Evolutionary conservation across 2,113 vertebrate genomes (phyloP).

Genomic region (Phoenicopterus ruber): DNA sequence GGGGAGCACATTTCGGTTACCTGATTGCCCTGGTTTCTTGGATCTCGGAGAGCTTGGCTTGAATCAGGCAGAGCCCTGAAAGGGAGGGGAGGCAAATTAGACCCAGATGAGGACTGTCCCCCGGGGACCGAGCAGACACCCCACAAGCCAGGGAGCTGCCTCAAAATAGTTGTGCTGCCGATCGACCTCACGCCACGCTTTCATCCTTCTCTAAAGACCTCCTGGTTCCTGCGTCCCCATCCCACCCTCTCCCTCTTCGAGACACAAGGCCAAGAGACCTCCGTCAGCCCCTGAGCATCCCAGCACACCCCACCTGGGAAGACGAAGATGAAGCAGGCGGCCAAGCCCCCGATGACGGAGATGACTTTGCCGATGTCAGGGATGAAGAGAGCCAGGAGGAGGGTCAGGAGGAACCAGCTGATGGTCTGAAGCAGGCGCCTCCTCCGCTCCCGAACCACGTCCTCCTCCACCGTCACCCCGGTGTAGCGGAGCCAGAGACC

Average conservation of each 20-base stretch:
- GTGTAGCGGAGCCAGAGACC: slow-evolving; percentile 94
- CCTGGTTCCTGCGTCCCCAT: background rate
- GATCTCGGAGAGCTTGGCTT: slow-evolving; percentile 91
- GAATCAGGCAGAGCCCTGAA: slow-evolving; percentile 88
- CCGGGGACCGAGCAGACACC: background rate
- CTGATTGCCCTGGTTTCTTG: slow-evolving; percentile 82
- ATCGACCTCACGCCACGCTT: background rate
- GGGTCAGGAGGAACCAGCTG: slow-evolving; percentile 89
- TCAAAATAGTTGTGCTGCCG: background rate
- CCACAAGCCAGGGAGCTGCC: background rate
- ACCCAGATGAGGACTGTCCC: background rate
- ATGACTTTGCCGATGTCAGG: slow-evolving; percentile 96
- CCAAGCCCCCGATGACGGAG: slow-evolving; percentile 91
- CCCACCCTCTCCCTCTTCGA: background rate
- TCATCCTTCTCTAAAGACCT: background rate
- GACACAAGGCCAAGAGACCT: background rate
- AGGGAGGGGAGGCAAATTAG: slow-evolving; percentile 14
- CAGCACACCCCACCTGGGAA: slow-evolving; percentile 83
- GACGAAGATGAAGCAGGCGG: slow-evolving; percentile 94
- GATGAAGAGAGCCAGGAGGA: slow-evolving; percentile 93
- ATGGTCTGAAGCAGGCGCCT: slow-evolving; percentile 87
- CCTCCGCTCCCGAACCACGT: slow-evolving; percentile 82
- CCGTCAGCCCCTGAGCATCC: too few species aligned
- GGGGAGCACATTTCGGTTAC: slow-evolving; percentile 64
- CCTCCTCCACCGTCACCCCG: slow-evolving; percentile 86